Evolutionary conservation across 2,888 invertebrate species (phyloP), one percentile per base, ranked within the genome.

Genomic region (Cerceris ruficornis): DNA sequence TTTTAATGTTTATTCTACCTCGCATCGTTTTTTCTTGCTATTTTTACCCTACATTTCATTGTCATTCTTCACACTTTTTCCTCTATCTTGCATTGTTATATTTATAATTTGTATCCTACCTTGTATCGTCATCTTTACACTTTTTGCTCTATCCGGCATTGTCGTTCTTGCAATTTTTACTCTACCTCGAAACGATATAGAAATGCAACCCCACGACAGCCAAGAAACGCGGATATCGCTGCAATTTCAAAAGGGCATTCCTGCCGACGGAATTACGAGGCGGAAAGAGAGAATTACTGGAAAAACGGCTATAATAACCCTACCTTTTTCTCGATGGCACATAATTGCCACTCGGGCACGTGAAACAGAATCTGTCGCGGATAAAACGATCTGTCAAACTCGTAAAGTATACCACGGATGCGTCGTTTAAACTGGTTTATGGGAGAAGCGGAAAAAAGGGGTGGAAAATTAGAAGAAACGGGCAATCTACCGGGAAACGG

Each of bases 281-380:
- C 72, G 69, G 72, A 66, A 72, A 69, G 62, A 43, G 74, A 11
- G 67, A 64, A 64, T 77, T 57, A 69, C 64, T 28, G 64, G 74
- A 73, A 78, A 69, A 80, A 80, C 72, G 57, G 43, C 64, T 65
- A 55, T 78, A 80, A 80, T 74, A 80, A 80, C 74, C 78, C 68
- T 15, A 42, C 43, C 64, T 80, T 80, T 74, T 80, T 80, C 73
- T 52, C 60, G 68, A 65, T 46, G 60, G 67, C 42, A 43, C 74
- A 69, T 80, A 80, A 80, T 78, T 80, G 74, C 74, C 54, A 58
- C 49, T 39, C 28, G 46, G 65, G 62, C 59, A 69, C 77, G 74
- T 68, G 80, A 74, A 80, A 73, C 59, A 52, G 68, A 69, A 77
- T 79, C 73, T 52, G 60, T 15, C 49, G 62, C 39, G 77, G 67